These are phyloP conservation scores for Trissolcus basalis DNA, from an alignment of 1,140 invertebrate species.

Conservation along the genomic window DNA sequence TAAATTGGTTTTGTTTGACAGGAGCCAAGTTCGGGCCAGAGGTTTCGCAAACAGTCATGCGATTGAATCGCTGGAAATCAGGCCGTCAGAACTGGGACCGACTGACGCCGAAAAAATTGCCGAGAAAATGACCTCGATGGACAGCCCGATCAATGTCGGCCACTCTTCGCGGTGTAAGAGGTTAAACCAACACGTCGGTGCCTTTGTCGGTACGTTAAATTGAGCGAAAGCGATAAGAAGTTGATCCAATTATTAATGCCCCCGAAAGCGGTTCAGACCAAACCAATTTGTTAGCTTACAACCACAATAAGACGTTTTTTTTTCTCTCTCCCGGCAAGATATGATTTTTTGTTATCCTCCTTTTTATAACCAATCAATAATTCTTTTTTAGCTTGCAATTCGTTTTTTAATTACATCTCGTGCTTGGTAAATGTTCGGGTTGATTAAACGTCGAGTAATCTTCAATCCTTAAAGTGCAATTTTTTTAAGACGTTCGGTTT, in stretches of 20 bases:
- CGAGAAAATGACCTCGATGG: constrained; percentile 57
- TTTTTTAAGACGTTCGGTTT: too few relatives aligned
- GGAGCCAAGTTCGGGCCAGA: constrained; percentile 48
- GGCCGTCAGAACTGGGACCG: constrained; percentile 26
- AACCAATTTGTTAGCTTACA: constrained; percentile 4
- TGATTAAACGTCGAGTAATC: too few relatives aligned
- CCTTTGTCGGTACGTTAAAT: constrained; percentile 63
- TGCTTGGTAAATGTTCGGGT: too few relatives aligned
- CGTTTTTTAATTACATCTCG: too few relatives aligned
- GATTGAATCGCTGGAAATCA: constrained; percentile 42
- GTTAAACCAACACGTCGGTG: constrained; percentile 67
- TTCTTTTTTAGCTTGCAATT: too few relatives aligned
- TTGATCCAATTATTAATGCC: constrained; percentile 20
- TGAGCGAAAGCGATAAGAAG: constrained; percentile 1
- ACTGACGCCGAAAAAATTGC: constrained; percentile 27
- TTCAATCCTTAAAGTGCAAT: too few relatives aligned
- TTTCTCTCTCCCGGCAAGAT: too few relatives aligned
- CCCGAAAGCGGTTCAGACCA: constrained; percentile 12
- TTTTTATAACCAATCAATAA: too few relatives aligned
- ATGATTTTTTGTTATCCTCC: too few relatives aligned
- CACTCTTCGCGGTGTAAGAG: constrained; percentile 33
- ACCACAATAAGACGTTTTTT: too few relatives aligned
- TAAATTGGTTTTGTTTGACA: constrained; percentile 58
- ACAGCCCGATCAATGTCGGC: constrained; percentile 30
- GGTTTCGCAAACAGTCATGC: constrained; percentile 53